Evolutionary conservation across 1,140 invertebrate species (phyloP), one percentile per base, ranked within the genome.

Genomic region (Colletes latitarsis): DNA sequence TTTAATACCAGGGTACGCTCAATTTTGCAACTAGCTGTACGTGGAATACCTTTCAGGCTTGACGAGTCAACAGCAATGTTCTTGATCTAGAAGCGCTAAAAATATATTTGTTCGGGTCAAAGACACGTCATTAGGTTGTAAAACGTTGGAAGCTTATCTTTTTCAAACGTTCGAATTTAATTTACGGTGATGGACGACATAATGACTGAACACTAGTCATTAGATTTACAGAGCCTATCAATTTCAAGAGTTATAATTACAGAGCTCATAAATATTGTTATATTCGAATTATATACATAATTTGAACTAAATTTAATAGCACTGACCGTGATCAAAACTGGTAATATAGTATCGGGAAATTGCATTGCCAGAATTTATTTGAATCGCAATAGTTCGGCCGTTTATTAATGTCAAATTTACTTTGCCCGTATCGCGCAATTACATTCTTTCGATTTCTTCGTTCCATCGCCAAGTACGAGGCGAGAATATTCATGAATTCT

Each of bases 241-340:
- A 30, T 30, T 30, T 30, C 1, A 30, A 30, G 30, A 30, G 30
- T 30, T 30, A 30, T 30, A 30, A 30, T 30, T 30, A 30, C 30
- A 30, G 30, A 30, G 30, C 30, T 30, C 30, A 2, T 30, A 30
- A 30, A 30, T 30, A 30, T 30, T 30, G 30, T 30, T 30, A 30
- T 30, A 30, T 30, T 30, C 30, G 9, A 55, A 55, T 17, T 55
- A 55, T 6, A 55, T n/a, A 10, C 41, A 66, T 64, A 46, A 58
- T 68, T 58, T 10, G 19, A 68, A 76, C 63, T 75, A 77, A 60
- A 60, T 77, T 52, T 60, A 52, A 69, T 52, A 77, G 15, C 21
- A 15, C 43, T n/a, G 46, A 53, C 39, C 8, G 53, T 6, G 63
- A 58, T 58, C 17, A 52, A n/a, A 68, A 58, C 14, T 4, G 14